Evolutionary conservation across 2,797 vertebrate species (phyloP), one percentile per base, ranked within the genome.

Genomic region (Vespertilio murinus): DNA sequence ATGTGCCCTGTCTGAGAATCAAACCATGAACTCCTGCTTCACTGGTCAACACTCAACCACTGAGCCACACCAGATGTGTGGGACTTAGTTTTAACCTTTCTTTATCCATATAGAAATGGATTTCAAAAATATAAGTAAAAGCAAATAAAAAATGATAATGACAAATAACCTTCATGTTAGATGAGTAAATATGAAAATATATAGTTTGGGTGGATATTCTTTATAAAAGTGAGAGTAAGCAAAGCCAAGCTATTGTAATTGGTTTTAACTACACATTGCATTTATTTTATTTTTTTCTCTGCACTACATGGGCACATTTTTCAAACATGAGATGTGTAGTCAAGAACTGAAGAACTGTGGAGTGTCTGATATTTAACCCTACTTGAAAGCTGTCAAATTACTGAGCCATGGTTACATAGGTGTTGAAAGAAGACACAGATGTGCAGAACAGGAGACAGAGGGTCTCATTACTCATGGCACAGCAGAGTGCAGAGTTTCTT

Each of bases 291-390:
- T 49, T 79, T 73, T 82, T 69, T 42, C 73, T 59, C 14, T 69
- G 2, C 2, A 18, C 6, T 40, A 2, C 13, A 6, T 22, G 6
- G 3, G 1, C 3, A 30, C 3, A 22, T 20, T 5, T 82, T 88
- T 80, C 35, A 71, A 71, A 86, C 1, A 59, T 23, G 8, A 28
- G 12, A 45, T 33, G 8, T 16, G 6, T 18, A n/a, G n/a, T n/a
- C n/a, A n/a, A n/a, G n/a, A n/a, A 20, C 5, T 35, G 6, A 67
- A 74, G 14, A 88, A 45, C 6, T 17, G 2, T 6, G 30, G 7
- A 38, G 7, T 0, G 23, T 70, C 33, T 84, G 42, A 47, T 47
- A 64, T 71, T 69, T 33, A 40, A 35, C n/a, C 28, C 3, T 67
- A 18, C 20, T 38, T 25, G 23, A 33, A 70, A 47, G 8, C 13